Evolutionary conservation across 2,888 invertebrate species (phyloP).

Genomic region (Nasonovia ribisnigri): DNA sequence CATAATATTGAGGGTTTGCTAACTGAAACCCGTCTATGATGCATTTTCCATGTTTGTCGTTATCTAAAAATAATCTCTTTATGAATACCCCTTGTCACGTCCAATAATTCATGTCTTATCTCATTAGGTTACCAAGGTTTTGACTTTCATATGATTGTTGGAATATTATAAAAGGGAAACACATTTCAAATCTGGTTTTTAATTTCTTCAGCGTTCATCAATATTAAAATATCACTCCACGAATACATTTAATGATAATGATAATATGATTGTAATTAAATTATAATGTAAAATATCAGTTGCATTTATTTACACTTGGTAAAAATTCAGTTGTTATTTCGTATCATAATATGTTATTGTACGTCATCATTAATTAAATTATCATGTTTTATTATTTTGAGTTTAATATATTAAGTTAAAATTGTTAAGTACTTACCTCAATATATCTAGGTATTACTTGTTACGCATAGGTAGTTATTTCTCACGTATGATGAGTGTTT

Average conservation of each 20-base stretch:
- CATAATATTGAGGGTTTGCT: background rate
- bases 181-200: background rate
- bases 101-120: conserved; percentile 50
- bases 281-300: background rate
- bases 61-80: conserved; percentile 38
- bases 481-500: background rate
- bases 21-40: conserved; percentile 18
- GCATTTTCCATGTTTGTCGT: conserved; percentile 40
- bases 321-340: background rate
- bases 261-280: background rate
- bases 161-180: background rate
- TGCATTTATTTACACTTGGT: background rate
- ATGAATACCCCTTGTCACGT: conserved; percentile 40
- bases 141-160: background rate
- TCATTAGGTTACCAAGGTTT: conserved; percentile 19
- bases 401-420: background rate
- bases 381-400: background rate
- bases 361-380: background rate
- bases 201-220: background rate
- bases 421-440: background rate
- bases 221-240: background rate
- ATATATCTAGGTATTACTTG: background rate
- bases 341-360: too few relatives aligned
- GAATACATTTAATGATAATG: background rate
- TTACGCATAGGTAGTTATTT: background rate